Evolutionary conservation across 2,797 vertebrate genomes (phyloP).

Genomic region (Pangasius krempfi): DNA sequence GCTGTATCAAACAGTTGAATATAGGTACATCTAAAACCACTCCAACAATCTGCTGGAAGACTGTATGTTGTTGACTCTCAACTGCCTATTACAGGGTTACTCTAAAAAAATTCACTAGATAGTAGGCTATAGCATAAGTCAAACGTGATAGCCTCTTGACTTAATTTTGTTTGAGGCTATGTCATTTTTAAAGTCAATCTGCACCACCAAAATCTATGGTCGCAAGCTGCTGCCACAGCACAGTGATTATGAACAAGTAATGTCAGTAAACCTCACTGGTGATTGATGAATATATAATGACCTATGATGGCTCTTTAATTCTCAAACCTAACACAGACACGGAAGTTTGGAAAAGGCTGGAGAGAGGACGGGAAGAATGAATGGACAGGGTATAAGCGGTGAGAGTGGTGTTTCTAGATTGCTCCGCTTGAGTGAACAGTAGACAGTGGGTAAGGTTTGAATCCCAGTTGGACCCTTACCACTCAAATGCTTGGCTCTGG

Average conservation of each 20-base stretch:
- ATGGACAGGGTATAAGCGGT: constrained; percentile 28
- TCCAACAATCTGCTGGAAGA: background rate
- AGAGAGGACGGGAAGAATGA: constrained; percentile 49
- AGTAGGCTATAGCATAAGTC: background rate
- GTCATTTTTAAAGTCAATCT: background rate
- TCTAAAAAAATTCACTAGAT: background rate
- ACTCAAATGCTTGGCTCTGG: background rate
- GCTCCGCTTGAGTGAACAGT: background rate
- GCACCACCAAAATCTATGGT: background rate
- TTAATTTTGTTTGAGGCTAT: background rate
- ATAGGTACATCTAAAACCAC: background rate
- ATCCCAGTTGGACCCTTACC: background rate
- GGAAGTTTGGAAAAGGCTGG: constrained; percentile 43
- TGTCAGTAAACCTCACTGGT: background rate
- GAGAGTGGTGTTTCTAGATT: constrained; percentile 17
- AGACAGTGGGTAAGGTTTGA: background rate
- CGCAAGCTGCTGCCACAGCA: background rate
- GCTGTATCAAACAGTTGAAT: background rate
- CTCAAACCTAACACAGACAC: constrained; percentile 50
- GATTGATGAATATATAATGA: background rate
- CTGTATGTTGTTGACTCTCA: background rate
- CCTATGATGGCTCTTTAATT: constrained; percentile 44
- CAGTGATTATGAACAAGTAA: background rate
- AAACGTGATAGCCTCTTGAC: background rate
- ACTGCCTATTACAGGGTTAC: background rate